Base-by-base conservation (phyloP, 2,113 vertebrate genomes). In the Tilapia sparmanii region DNA sequence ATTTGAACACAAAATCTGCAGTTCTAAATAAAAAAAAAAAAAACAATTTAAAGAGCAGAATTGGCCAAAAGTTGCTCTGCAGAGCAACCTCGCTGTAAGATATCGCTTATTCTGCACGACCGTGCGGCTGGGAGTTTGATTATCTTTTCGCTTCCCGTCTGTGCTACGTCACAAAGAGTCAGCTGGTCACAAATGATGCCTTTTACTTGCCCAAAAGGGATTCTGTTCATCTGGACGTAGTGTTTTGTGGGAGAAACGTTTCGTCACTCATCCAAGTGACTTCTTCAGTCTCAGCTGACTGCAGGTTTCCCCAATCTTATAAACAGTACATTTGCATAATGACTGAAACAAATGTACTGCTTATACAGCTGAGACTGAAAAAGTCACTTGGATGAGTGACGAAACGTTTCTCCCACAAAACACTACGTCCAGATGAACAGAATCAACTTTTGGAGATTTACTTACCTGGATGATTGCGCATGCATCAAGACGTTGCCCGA, bases 131-230 rank as follows among this genome's bases (percentile, higher is more conserved):
- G 29, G 55, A 83, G 92, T 90, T 84, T 66, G 45, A 76, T 68
- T 50, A 83, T 88, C 80, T 59, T 7, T 80, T 68, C 7, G 47
- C 79, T 59, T 86, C 57, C 61, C 8, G 18, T 53, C 31, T 50
- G 73, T 47, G 73, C 31, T 84, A 82, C 18, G 40, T 93, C 86
- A 85, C 61, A 68, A 35, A 7, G 50, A 68, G 79, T 88, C 83
- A 81, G 85, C 79, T 87, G 53, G 80, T 86, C 71, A 53, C 61
- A 82, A 38, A 88, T 85, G 86, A 81, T 91, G 81, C 83, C 29
- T 84, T 61, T 84, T 78, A 61, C 73, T 54, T 33, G 33, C 33
- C 33, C 33, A 33, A 33, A 33, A 33, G 33, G 5, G 57, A 61
- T 61, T 61, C 26, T 31, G 57, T 61, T 61, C 57, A 61, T 61